Evolutionary conservation across 2,113 vertebrate species (phyloP).

Genomic region (Motacilla tschutschensis): DNA sequence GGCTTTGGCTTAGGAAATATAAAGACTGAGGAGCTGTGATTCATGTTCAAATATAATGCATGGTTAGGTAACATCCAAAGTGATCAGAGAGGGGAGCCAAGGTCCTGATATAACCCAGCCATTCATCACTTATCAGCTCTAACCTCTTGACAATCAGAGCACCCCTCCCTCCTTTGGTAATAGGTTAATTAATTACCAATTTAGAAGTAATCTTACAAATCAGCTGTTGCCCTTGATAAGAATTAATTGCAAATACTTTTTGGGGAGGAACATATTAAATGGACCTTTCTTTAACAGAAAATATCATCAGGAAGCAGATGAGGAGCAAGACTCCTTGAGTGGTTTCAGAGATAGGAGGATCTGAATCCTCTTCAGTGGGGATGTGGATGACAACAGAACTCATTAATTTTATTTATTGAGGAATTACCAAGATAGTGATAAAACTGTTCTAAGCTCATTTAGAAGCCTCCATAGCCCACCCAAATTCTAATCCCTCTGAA

Average conservation of each 20-base stretch:
- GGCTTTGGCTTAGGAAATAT: slow-evolving; percentile 36
- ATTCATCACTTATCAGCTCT: slow-evolving; percentile 50
- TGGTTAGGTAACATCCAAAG: slow-evolving; percentile 61
- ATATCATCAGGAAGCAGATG: slow-evolving; percentile 34
- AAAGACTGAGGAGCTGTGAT: slow-evolving; percentile 42
- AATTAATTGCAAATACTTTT: slow-evolving; percentile 66
- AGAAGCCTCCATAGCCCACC: background rate
- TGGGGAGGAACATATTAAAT: slow-evolving; percentile 46
- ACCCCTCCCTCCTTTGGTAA: slow-evolving; percentile 48
- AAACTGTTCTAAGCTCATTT: slow-evolving; percentile 21
- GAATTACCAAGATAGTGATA: slow-evolving; percentile 23
- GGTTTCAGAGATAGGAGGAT: slow-evolving; percentile 17
- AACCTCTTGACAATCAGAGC: slow-evolving; percentile 41
- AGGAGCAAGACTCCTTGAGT: background rate
- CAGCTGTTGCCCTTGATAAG: slow-evolving; percentile 62
- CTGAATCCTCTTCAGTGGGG: background rate
- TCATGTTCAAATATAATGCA: slow-evolving; percentile 64
- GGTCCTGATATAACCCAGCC: slow-evolving; percentile 22
- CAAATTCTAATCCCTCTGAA: background rate
- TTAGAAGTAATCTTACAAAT: slow-evolving; percentile 62
- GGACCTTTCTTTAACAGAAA: slow-evolving; percentile 51
- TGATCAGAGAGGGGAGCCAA: slow-evolving; percentile 54
- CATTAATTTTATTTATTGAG: slow-evolving; percentile 52
- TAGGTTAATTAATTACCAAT: slow-evolving; percentile 66
- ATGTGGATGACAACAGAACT: background rate